These are phyloP conservation scores for Spisula solida DNA, from an alignment of 2,888 invertebrate species.

Conservation along the genomic window DNA sequence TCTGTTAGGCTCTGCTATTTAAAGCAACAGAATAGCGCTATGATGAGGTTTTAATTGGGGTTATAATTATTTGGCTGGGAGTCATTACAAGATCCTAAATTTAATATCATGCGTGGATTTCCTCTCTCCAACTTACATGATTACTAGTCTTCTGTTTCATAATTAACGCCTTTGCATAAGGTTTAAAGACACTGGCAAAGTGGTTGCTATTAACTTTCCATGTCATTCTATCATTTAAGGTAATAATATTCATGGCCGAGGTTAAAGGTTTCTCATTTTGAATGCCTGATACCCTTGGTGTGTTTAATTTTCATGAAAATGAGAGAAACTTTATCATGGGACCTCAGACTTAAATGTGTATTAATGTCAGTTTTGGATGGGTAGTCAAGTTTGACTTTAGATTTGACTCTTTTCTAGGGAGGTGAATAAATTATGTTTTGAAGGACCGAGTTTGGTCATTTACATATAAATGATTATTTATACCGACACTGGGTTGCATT, in stretches of 20 bases:
- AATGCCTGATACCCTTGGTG: neutral
- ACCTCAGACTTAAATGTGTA: neutral
- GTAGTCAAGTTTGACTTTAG: neutral
- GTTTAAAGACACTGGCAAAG: neutral
- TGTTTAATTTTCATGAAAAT: slow-evolving; percentile 25
- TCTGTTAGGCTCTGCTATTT: too few relatives aligned
- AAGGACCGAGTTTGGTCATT: neutral
- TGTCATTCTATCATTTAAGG: neutral
- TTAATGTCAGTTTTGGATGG: slow-evolving; percentile 22
- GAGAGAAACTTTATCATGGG: neutral
- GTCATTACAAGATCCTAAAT: too few relatives aligned
- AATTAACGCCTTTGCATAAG: neutral
- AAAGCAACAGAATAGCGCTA: too few relatives aligned
- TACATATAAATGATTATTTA: slow-evolving; percentile 14
- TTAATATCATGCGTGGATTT: neutral
- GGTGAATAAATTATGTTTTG: neutral
- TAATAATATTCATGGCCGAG: neutral
- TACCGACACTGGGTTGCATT: neutral
- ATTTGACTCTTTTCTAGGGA: neutral
- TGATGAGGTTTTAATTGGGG: too few relatives aligned
- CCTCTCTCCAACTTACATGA: neutral
- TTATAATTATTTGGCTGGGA: too few relatives aligned
- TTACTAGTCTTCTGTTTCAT: neutral
- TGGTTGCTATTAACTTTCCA: neutral
- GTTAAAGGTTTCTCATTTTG: slow-evolving; percentile 4